phyloP scores from a whole-genome alignment of 2,113 vertebrate species.

The Upupa epops region DNA sequence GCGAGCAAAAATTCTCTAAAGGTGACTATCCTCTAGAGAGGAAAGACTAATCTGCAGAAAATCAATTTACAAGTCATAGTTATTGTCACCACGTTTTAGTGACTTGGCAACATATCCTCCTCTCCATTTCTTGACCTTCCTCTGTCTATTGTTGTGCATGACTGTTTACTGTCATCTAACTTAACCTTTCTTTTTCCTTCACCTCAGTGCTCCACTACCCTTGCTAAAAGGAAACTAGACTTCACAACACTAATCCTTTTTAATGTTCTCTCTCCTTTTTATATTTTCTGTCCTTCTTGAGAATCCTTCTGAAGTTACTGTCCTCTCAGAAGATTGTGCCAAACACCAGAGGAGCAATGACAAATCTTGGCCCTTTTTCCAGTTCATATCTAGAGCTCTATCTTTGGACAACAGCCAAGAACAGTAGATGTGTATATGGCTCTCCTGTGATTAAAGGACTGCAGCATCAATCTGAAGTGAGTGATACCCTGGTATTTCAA shows the following conservation, averaged over 20 bases:
- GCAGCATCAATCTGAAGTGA: not conserved
- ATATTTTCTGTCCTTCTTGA: not conserved
- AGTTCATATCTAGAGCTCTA: not conserved
- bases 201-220: not conserved
- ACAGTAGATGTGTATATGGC: fast-evolving
- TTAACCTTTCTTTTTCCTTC: not conserved
- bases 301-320: not conserved
- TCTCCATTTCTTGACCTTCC: not conserved
- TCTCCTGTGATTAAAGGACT: not conserved
- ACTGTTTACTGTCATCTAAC: not conserved
- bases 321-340: not conserved
- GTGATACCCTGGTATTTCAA: not conserved
- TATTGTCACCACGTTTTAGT: not conserved
- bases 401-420: not conserved
- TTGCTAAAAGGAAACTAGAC: not conserved
- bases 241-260: not conserved
- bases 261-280: not conserved
- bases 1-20: not conserved
- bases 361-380: not conserved
- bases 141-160: not conserved
- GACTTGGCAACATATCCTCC: not conserved
- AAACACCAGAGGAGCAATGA: not conserved
- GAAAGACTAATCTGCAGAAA: not conserved
- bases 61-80: not conserved
- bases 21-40: not conserved